Evolutionary conservation across 2,113 vertebrate species (phyloP), one percentile per base, ranked within the genome.

Genomic region (Menidia beryllina): DNA sequence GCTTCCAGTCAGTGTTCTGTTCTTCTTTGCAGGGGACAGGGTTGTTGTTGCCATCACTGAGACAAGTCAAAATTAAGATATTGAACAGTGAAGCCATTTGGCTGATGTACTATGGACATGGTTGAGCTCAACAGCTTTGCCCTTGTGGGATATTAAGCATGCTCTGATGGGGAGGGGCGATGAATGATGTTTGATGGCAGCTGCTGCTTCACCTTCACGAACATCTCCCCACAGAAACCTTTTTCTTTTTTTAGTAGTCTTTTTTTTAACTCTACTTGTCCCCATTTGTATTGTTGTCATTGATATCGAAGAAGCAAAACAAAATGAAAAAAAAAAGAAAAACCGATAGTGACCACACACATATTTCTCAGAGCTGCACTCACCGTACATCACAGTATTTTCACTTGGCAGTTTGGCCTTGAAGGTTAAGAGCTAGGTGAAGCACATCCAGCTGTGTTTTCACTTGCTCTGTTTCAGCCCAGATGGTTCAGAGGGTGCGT

Each of bases 381-480:
- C 30, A 15, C 56, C 41, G 54, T 60, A 62, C 51, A 54, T 51
- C 30, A 17, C 65, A 25, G 54, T 64, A 62, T 48, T 51, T 45
- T 74, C 12, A 68, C 63, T 78, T 78, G 68, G 41, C 62, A 74
- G 56, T 2, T 1, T 71, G 69, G 60, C 58, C 75, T 65, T 82
- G 51, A 72, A 84, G 73, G 83, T 77, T 71, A 70, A 75, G 61
- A 76, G 79, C 79, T 78, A 69, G 83, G 60, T 79, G 62, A 86
- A 81, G 82, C 63, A 84, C 73, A 71, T 70, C 75, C 39, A 72
- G 78, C 81, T 84, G 86, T 87, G 87, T 88, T 91, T 90, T 86
- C 72, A 80, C 80, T 91, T 87, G 83, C 75, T 64, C 79, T 78
- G 30, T 67, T 72, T 74, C 66, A 73, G 76, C 49, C 43, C 39